phyloP scores from a whole-genome alignment of 2,113 vertebrate genomes.

The Engraulis encrasicolus region DNA sequence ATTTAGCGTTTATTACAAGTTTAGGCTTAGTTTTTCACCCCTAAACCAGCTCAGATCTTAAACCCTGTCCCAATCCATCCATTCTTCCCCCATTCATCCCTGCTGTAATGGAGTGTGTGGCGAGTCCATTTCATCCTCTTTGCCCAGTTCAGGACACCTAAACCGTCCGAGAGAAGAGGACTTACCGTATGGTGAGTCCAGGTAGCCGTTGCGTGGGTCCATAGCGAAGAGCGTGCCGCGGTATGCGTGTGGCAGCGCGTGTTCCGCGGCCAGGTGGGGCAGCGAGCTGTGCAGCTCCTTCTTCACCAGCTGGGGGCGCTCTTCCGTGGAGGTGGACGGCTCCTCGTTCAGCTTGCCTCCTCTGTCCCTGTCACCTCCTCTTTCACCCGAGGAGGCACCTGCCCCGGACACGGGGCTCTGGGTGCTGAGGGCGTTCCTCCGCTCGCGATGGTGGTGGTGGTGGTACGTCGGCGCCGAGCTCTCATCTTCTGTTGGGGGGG shows the following conservation, averaged over 20 bases:
- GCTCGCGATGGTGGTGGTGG: slow-evolving; percentile 92
- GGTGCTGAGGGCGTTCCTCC: slow-evolving; percentile 90
- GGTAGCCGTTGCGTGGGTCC: slow-evolving; percentile 93
- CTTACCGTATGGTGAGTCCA: slow-evolving; percentile 94
- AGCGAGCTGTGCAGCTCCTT: slow-evolving; percentile 93
- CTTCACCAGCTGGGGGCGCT: slow-evolving; percentile 92
- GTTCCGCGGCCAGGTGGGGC: slow-evolving; percentile 88
- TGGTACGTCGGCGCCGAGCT: slow-evolving; percentile 81
- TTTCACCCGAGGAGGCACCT: slow-evolving; percentile 74
- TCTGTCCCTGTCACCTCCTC: no score
- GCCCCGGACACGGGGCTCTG: slow-evolving; percentile 79
- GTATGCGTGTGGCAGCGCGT: slow-evolving; percentile 89
- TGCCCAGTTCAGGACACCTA: no score
- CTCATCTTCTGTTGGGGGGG: slow-evolving; percentile 86
- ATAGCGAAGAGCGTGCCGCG: slow-evolving; percentile 90
- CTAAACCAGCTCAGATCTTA: not conserved
- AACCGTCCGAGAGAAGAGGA: no score
- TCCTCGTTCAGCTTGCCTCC: slow-evolving; percentile 91
- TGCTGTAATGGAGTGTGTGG: no score
- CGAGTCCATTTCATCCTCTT: no score
- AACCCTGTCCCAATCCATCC: not conserved
- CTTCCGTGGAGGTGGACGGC: slow-evolving; percentile 94
- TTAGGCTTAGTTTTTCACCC: no score
- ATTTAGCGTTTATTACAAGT: no score
- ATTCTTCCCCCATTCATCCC: no score